These are phyloP conservation scores for Clupea harengus DNA, from an alignment of 2,113 vertebrate species.

Conservation along the genomic window DNA sequence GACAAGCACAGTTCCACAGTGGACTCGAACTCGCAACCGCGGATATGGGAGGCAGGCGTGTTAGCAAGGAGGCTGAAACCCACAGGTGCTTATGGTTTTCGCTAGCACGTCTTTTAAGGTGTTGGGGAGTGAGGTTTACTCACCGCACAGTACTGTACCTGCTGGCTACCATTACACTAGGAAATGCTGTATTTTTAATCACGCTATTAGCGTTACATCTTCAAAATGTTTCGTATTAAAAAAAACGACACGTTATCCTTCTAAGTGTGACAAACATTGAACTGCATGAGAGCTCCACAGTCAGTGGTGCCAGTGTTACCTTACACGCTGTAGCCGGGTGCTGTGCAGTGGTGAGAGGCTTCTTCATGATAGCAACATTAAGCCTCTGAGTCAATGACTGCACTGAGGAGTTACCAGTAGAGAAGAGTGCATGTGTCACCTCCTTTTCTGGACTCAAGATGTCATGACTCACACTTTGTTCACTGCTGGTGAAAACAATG, in stretches of 20 bases:
- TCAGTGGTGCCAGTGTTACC: background rate
- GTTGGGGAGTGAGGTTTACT: too few relatives aligned
- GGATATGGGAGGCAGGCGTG: too few relatives aligned
- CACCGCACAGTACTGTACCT: too few relatives aligned
- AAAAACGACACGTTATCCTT: too few relatives aligned
- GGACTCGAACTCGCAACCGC: too few relatives aligned
- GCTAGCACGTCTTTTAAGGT: too few relatives aligned
- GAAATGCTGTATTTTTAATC: background rate
- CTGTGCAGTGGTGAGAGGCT: background rate
- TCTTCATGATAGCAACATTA: background rate
- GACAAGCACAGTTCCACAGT: too few relatives aligned
- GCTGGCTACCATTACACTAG: too few relatives aligned
- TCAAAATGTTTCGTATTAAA: background rate
- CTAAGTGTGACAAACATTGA: background rate
- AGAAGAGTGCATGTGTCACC: background rate
- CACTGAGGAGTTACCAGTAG: background rate
- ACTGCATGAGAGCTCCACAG: background rate
- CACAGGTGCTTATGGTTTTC: too few relatives aligned
- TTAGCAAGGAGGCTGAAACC: too few relatives aligned
- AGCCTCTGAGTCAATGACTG: background rate
- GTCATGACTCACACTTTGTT: background rate
- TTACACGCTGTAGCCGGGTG: background rate
- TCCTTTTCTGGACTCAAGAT: background rate
- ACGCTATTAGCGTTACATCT: background rate
- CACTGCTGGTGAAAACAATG: background rate